phyloP scores from a whole-genome alignment of 2,113 vertebrate genomes.

The Oreotrochilus melanogaster region DNA sequence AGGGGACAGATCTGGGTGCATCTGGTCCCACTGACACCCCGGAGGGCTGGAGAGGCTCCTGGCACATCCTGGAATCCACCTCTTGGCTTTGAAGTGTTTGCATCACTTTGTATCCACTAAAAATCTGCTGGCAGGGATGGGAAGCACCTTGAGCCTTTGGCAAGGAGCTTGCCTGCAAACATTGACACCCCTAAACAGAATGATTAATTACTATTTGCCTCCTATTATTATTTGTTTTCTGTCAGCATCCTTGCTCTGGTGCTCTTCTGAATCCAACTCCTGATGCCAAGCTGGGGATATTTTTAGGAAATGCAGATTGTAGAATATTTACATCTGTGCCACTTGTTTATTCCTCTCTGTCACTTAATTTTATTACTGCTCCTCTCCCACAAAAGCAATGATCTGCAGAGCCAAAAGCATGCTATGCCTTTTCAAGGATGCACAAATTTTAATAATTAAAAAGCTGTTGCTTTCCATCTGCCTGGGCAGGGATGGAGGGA shows the following conservation, averaged over 20 bases:
- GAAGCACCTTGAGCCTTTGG: neutral
- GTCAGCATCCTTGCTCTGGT: slow-evolving; percentile 16
- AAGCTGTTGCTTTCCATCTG: slow-evolving; percentile 50
- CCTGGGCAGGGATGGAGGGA: neutral
- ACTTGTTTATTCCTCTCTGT: slow-evolving; percentile 51
- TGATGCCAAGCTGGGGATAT: slow-evolving; percentile 46
- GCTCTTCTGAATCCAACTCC: neutral
- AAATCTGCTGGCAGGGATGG: fast-evolving
- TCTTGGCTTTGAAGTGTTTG: neutral
- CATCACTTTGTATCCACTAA: fast-evolving
- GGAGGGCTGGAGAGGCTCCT: fast-evolving
- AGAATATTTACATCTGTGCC: slow-evolving; percentile 74
- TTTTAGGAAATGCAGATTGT: slow-evolving; percentile 64
- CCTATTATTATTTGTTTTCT: slow-evolving; percentile 52
- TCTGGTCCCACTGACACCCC: too few species aligned
- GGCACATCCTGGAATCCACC: neutral
- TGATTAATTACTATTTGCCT: slow-evolving; percentile 50
- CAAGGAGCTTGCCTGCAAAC: neutral
- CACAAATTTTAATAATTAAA: slow-evolving; percentile 69
- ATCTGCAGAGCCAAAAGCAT: slow-evolving; percentile 51
- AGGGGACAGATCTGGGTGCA: neutral
- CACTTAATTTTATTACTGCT: slow-evolving; percentile 51
- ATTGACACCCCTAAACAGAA: neutral
- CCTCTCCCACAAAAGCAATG: slow-evolving; percentile 30
- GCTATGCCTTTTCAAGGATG: slow-evolving; percentile 28